phyloP scores from a whole-genome alignment of 2,113 vertebrate species.

The Tinamus guttatus region DNA sequence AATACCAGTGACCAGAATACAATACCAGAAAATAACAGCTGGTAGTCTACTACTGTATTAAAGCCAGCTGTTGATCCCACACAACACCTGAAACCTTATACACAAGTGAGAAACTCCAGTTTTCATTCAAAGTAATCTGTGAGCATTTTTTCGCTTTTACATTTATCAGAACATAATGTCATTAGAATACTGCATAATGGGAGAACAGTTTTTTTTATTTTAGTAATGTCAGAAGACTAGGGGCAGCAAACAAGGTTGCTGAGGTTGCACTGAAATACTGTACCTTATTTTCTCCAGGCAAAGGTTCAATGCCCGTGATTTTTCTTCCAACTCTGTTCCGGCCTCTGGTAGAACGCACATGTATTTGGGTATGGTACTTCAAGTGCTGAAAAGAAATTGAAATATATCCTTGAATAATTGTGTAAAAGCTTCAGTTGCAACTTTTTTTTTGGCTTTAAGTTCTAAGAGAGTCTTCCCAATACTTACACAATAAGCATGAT shows the following conservation, averaged over 20 bases:
- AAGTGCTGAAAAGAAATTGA: conserved; percentile 84
- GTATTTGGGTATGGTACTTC: conserved; percentile 98
- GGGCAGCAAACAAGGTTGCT: neutral
- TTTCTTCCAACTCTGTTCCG: conserved; percentile 97
- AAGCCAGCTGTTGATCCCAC: neutral
- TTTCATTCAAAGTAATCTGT: neutral
- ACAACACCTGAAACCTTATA: neutral
- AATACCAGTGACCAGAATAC: neutral
- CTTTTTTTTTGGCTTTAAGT: neutral
- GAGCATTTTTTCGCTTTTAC: neutral
- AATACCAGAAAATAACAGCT: neutral
- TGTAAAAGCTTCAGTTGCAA: neutral
- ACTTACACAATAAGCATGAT: neutral
- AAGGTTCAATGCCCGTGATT: conserved; percentile 97
- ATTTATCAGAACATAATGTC: neutral
- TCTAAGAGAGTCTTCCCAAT: neutral
- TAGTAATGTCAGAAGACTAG: neutral
- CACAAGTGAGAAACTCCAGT: neutral
- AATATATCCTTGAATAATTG: neutral
- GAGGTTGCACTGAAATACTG: neutral
- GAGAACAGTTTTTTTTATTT: neutral
- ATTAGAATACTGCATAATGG: neutral
- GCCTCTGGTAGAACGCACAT: conserved; percentile 95
- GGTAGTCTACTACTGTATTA: neutral
- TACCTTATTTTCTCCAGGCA: conserved; percentile 99